These are phyloP conservation scores for Deroplatys truncata DNA, from an alignment of 2,888 invertebrate genomes.

Conservation along the genomic window DNA sequence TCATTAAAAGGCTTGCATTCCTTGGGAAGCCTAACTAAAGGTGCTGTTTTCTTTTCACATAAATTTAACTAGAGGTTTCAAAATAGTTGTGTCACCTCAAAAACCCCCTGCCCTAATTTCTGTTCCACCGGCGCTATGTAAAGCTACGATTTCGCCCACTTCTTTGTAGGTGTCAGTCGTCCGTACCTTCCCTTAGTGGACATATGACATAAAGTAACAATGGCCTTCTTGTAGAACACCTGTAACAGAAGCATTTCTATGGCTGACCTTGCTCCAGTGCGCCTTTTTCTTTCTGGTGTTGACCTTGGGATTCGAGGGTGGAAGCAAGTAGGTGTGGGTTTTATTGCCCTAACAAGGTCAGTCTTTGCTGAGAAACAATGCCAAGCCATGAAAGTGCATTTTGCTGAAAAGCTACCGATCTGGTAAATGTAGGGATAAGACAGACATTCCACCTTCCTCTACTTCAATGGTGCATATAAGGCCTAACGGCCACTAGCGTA, in stretches of 20 bases:
- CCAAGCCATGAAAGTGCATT: neutral
- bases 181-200: too few relatives aligned
- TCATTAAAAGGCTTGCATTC: too few relatives aligned
- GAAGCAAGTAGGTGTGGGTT: neutral
- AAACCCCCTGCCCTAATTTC: too few relatives aligned
- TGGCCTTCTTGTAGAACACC: neutral
- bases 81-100: too few relatives aligned
- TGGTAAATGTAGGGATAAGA: neutral
- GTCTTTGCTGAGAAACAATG: neutral
- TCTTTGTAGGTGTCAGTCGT: neutral
- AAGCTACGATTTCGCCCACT: too few relatives aligned
- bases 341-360: neutral
- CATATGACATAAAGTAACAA: neutral
- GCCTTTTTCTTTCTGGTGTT: neutral
- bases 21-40: too few relatives aligned
- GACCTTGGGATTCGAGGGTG: neutral
- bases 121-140: too few relatives aligned
- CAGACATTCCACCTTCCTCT: neutral
- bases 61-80: too few relatives aligned
- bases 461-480: too few relatives aligned
- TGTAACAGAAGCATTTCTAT: neutral
- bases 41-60: too few relatives aligned
- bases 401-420: neutral
- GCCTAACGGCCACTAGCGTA: too few relatives aligned
- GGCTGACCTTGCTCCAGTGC: neutral